Evolutionary conservation across 2,113 vertebrate species (phyloP).

Genomic region (Oncorhynchus gorbuscha): DNA sequence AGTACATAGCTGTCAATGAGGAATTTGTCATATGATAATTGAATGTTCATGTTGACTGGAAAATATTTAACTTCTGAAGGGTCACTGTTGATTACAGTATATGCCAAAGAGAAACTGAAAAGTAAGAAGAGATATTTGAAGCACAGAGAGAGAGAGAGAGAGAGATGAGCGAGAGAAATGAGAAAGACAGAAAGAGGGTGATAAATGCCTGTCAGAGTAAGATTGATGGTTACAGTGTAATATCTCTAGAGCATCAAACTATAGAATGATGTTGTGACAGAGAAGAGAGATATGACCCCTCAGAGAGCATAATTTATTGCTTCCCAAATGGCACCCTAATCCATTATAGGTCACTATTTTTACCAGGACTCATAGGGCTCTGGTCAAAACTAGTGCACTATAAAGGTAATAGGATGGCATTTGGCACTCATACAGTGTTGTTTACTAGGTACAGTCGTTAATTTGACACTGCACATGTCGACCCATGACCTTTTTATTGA

Average conservation of each 20-base stretch:
- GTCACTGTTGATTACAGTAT: slow-evolving; percentile 8
- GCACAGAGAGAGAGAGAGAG: no score
- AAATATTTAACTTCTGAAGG: not conserved
- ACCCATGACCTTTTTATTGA: slow-evolving; percentile 41
- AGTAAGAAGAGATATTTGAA: not conserved
- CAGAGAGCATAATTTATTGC: slow-evolving; percentile 1
- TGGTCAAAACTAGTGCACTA: not conserved
- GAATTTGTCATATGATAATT: slow-evolving; percentile 10
- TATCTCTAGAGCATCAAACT: slow-evolving; percentile 5
- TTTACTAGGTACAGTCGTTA: not conserved
- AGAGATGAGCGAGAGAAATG: not conserved
- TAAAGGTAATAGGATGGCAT: no score
- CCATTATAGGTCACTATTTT: not conserved
- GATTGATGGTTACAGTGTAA: slow-evolving; percentile 26
- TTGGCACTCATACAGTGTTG: no score
- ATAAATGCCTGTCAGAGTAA: slow-evolving; percentile 35
- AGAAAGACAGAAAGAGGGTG: slow-evolving; percentile 7
- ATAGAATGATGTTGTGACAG: slow-evolving; percentile 12
- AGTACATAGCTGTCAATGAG: not conserved
- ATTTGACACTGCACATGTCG: not conserved
- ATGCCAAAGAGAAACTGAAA: not conserved
- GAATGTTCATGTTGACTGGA: not conserved
- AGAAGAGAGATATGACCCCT: not conserved
- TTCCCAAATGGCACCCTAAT: not conserved
- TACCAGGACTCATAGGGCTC: no score